A percentile compares a stretch with the other conserved stretches of the same genome.
Evolutionary conservation across 2,797 vertebrate genomes (phyloP).

Genomic region (Cyclopterus lumpus): DNA sequence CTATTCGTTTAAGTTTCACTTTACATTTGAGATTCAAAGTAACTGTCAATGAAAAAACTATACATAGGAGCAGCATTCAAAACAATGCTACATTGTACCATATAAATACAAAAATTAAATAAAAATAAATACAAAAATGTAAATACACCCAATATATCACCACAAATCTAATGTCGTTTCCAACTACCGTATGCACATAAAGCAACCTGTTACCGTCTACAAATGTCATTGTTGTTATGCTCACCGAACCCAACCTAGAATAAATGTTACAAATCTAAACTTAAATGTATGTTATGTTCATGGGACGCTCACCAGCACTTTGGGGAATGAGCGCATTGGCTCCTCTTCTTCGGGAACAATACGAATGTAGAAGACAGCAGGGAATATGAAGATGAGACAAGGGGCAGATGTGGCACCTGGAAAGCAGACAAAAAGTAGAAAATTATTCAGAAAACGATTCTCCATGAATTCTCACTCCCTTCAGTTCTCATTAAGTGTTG

Average conservation of each 20-base stretch:
- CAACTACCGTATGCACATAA: not conserved
- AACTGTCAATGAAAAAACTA: not conserved
- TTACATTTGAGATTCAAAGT: not conserved
- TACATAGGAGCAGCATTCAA: not conserved
- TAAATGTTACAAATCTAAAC: not conserved
- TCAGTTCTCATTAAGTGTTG: slow-evolving; percentile 8
- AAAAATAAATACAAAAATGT: not conserved
- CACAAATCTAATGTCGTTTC: not conserved
- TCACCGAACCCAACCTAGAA: not conserved
- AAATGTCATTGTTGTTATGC: not conserved
- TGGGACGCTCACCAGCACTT: slow-evolving; percentile 88
- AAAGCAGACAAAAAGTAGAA: slow-evolving; percentile 20
- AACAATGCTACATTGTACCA: not conserved
- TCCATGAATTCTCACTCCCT: not conserved
- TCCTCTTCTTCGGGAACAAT: slow-evolving; percentile 96
- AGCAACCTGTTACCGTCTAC: not conserved
- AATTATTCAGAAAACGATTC: slow-evolving; percentile 16
- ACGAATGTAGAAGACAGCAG: slow-evolving; percentile 96
- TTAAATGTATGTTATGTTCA: not conserved
- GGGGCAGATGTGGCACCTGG: slow-evolving; percentile 96
- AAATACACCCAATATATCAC: not conserved
- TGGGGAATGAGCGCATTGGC: slow-evolving; percentile 88
- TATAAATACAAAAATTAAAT: not conserved
- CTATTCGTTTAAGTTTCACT: not conserved
- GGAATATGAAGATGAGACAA: slow-evolving; percentile 99